Evolutionary conservation across 2,797 vertebrate species (phyloP), one percentile per base, ranked within the genome.

Genomic region (Loriculus beryllinus): DNA sequence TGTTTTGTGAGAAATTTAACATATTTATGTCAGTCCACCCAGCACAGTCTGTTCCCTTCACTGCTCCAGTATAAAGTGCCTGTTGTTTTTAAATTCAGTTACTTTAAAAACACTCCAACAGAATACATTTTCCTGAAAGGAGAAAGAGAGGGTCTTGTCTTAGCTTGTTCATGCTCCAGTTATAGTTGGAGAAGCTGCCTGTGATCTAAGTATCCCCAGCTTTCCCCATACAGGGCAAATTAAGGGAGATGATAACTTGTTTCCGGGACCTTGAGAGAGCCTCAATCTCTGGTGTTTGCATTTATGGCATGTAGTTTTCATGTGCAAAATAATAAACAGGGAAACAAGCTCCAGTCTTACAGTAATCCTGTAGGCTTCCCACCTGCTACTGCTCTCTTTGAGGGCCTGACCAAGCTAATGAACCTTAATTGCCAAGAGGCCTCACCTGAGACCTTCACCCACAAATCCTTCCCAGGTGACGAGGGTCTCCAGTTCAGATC

Each of bases 11-110:
- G 81, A 70, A 57, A 71, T 23, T 14, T 7, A 79, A 49, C 4
- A 5, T 81, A 63, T 86, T 86, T 86, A 62, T 68, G 43, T 57
- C 40, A 71, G 75, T 63, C 62, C 57, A 76, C 20, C 12, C 35
- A 79, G 91, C 52, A 88, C 72, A 91, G 43, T 57, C 79, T 85
- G 64, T 96, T 96, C 77, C 68, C 35, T 85, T 74, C 40, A 20
- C 49, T 91, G 42, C 33, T 84, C 45, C 57, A 75, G 19, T 21
- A 49, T 60, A 35, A 90, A 90, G 33, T 3, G 5, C 57, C 64
- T 70, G 25, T 67, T 84, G 64, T 77, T 94, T 83, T 81, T 69
- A 81, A 88, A 64, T 52, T 67, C 33, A 48, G 39, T 42, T 51
- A 48, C 52, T 83, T 96, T 91, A 16, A 20, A 45, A 76, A 60